Evolutionary conservation across 2,797 vertebrate species (phyloP).

Genomic region (Helarctos malayanus): DNA sequence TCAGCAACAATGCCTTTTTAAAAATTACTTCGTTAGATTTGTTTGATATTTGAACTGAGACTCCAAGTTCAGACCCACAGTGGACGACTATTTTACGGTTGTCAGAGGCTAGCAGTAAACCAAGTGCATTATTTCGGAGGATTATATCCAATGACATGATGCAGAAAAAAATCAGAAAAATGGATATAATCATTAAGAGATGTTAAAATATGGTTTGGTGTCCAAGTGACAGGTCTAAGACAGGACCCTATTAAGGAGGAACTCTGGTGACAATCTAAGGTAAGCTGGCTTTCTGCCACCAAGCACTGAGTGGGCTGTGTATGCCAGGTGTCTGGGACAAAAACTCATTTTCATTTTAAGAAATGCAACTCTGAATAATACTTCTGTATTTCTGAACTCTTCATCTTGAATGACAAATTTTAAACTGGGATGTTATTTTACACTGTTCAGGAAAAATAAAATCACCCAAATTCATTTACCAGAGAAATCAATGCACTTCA

Average conservation of each 20-base stretch:
- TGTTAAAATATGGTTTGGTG: constrained; percentile 52
- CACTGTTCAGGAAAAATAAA: neutral
- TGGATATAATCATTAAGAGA: constrained; percentile 27
- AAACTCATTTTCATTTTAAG: neutral
- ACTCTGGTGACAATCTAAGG: neutral
- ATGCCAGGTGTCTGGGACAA: neutral
- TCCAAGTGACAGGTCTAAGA: constrained; percentile 47
- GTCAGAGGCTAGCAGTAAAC: constrained; percentile 65
- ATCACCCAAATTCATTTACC: neutral
- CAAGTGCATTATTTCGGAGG: constrained; percentile 74
- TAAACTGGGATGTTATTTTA: constrained; percentile 13
- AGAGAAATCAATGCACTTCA: neutral
- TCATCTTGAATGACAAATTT: constrained; percentile 36
- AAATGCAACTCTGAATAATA: neutral
- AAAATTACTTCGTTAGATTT: constrained; percentile 77
- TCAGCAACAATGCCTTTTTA: neutral
- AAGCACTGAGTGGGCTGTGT: neutral
- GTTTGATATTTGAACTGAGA: constrained; percentile 82
- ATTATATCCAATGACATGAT: constrained; percentile 73
- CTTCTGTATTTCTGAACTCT: neutral
- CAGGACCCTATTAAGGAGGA: neutral
- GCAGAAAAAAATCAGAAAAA: constrained; percentile 57
- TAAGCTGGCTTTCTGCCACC: neutral
- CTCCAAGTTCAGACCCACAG: constrained; percentile 82
- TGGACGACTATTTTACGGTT: constrained; percentile 75